Evolutionary conservation across 2,888 invertebrate genomes (phyloP).

Genomic region (Lymantria monacha): DNA sequence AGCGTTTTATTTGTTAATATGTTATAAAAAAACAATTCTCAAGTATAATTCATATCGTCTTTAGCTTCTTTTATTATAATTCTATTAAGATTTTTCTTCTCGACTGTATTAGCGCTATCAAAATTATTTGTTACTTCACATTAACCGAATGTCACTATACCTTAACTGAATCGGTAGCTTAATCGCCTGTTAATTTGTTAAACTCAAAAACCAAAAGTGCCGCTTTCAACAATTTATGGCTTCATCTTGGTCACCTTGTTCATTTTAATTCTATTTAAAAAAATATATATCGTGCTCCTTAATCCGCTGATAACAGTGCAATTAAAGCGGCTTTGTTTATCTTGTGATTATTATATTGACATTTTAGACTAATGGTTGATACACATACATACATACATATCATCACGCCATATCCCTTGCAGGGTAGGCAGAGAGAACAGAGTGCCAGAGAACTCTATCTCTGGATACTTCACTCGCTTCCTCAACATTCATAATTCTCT

Average conservation of each 20-base stretch:
- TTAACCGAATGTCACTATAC: constrained; percentile 63
- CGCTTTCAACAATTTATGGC: constrained; percentile 73
- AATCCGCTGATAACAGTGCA: constrained; percentile 45
- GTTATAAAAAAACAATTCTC: not conserved
- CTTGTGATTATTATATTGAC: constrained; percentile 12
- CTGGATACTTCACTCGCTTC: no score
- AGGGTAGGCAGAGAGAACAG: no score
- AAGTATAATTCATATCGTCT: not conserved
- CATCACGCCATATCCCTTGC: no score
- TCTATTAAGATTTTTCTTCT: constrained; percentile 14
- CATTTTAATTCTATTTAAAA: constrained; percentile 52
- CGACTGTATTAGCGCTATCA: constrained; percentile 50
- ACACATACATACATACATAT: no score
- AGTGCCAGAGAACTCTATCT: no score
- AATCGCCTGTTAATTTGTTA: constrained; percentile 81
- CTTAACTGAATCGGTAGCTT: constrained; percentile 76
- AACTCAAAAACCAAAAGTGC: constrained; percentile 66
- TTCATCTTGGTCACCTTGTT: constrained; percentile 69
- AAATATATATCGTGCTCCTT: constrained; percentile 30
- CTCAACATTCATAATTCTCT: no score
- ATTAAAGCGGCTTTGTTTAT: constrained; percentile 41
- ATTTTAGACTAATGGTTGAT: constrained; percentile 7
- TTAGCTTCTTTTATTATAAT: not conserved
- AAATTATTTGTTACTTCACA: constrained; percentile 66
- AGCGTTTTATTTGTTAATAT: not conserved